Evolutionary conservation across 2,113 vertebrate genomes (phyloP).

Genomic region (Psophia crepitans): DNA sequence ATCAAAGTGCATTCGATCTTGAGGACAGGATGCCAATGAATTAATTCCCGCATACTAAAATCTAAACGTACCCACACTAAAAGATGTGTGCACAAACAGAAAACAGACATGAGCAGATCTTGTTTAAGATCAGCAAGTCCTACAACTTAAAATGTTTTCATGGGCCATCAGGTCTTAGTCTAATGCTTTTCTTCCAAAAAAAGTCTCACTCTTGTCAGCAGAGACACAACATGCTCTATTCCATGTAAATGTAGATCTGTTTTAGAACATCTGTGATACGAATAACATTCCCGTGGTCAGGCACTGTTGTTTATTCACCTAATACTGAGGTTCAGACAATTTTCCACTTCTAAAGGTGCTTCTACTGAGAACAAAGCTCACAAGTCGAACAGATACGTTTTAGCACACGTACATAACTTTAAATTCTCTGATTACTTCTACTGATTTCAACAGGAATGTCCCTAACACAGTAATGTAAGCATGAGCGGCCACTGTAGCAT

Average conservation of each 20-base stretch:
- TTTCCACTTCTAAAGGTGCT: neutral
- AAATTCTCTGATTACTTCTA: neutral
- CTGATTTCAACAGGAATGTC: neutral
- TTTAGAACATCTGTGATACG: neutral
- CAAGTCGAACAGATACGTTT: neutral
- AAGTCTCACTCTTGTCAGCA: neutral
- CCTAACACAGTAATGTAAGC: neutral
- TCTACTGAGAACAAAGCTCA: neutral
- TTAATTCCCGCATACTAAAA: neutral
- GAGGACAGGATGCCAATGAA: neutral
- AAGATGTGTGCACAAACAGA: neutral
- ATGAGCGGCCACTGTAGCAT: fast-evolving
- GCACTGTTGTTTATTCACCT: neutral
- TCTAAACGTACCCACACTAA: neutral
- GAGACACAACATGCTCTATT: neutral
- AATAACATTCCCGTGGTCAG: neutral
- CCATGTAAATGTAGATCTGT: neutral
- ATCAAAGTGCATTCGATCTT: neutral
- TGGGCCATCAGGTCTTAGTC: neutral
- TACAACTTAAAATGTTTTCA: neutral
- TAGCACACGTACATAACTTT: neutral
- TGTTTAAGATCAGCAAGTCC: neutral
- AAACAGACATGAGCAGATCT: neutral
- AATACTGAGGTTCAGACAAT: neutral
- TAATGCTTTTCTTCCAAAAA: neutral